Conservation (phyloP, 2,888 invertebrate genomes). For the Phytoseiulus persimilis region DNA sequence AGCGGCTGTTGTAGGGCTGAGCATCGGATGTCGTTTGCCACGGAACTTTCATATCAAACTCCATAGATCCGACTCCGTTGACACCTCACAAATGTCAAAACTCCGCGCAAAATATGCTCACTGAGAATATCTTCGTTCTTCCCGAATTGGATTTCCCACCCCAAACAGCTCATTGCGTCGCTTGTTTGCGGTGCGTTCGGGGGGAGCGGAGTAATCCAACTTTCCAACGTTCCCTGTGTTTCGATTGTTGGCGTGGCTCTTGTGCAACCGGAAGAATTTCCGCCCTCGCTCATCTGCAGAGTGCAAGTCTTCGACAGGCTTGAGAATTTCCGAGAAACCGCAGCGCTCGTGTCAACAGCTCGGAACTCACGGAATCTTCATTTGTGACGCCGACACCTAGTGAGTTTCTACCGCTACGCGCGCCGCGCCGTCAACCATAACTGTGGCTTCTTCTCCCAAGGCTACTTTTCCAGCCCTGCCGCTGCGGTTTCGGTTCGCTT, state of each 20-base stretch:
- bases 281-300: not conserved
- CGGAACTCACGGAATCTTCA: not conserved
- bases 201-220: not conserved
- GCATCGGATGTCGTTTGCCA: not conserved
- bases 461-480: too few species aligned
- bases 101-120: not conserved
- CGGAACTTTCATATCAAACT: not conserved
- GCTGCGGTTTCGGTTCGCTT: too few species aligned
- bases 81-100: not conserved
- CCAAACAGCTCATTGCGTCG: too few species aligned
- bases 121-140: too few species aligned
- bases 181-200: too few species aligned
- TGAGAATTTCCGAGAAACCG: not conserved
- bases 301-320: too few species aligned
- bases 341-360: not conserved
- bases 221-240: not conserved
- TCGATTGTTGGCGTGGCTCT: not conserved
- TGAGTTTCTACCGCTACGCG: not conserved
- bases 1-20: not conserved
- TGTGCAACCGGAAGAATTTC: not conserved
- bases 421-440: not conserved
- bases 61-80: not conserved
- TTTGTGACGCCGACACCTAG: not conserved
- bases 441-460: not conserved
- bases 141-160: not conserved